Percentiles rank a stretch among this genome's conserved stretches.
phyloP scores from a whole-genome alignment of 2,113 vertebrate genomes.

The Amia ocellicauda region DNA sequence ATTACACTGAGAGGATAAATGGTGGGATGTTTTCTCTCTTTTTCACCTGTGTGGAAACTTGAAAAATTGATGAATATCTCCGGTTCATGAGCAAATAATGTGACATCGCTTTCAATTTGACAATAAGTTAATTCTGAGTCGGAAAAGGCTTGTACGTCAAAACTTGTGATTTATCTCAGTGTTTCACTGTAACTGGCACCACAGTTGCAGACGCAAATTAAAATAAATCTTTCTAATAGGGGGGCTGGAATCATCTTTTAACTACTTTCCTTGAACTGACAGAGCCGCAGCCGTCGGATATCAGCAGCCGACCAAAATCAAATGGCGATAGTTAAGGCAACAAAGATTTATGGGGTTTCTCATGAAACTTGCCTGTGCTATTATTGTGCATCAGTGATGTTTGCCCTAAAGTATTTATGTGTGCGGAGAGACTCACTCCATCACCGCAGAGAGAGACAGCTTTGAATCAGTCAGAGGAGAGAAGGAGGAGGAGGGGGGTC shows the following conservation, averaged over 20 bases:
- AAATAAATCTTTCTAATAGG: slow-evolving; percentile 48
- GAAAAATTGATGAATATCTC: background rate
- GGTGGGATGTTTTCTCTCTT: too few species aligned
- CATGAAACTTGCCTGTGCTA: slow-evolving; percentile 66
- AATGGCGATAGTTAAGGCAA: slow-evolving; percentile 55
- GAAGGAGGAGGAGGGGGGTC: too few species aligned
- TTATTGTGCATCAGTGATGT: slow-evolving; percentile 50
- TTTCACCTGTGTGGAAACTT: too few species aligned
- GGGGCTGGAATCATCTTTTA: slow-evolving; percentile 37
- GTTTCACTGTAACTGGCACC: slow-evolving; percentile 8
- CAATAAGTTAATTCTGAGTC: background rate
- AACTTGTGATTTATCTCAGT: background rate
- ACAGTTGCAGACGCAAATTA: slow-evolving; percentile 4
- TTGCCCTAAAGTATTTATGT: slow-evolving; percentile 66
- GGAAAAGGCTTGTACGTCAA: background rate
- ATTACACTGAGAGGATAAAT: too few species aligned
- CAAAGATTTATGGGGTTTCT: slow-evolving; percentile 55
- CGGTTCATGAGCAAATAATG: background rate
- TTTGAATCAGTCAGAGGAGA: too few species aligned
- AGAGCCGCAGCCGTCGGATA: slow-evolving; percentile 55
- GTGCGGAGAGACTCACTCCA: slow-evolving; percentile 54
- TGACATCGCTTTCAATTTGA: background rate
- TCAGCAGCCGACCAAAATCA: slow-evolving; percentile 59
- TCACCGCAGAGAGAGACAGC: slow-evolving; percentile 17
- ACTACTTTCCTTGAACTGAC: slow-evolving; percentile 61